phyloP scores from a whole-genome alignment of 2,888 invertebrate species.

The Ligdia adustata region DNA sequence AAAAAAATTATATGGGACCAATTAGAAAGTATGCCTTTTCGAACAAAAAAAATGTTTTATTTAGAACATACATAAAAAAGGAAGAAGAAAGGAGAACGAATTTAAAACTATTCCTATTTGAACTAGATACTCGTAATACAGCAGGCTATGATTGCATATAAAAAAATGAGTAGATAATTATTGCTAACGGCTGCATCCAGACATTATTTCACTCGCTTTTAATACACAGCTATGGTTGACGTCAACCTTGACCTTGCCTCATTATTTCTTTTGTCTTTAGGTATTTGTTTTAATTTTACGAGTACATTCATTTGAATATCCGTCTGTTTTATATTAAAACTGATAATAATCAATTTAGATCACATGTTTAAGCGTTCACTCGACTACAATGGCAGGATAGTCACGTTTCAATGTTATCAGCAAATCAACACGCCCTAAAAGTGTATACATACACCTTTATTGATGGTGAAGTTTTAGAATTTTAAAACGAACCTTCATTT shows the following conservation, averaged over 20 bases:
- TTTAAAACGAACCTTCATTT: constrained; percentile 22
- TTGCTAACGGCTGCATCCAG: no score
- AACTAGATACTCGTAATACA: no score
- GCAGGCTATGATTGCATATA: no score
- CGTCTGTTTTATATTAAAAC: constrained; percentile 20
- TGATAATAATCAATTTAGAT: constrained; percentile 23
- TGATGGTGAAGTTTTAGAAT: constrained; percentile 13
- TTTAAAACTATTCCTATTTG: no score
- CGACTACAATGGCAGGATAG: constrained; percentile 23
- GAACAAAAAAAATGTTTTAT: no score
- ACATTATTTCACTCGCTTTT: constrained; percentile 5
- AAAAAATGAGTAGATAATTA: no score
- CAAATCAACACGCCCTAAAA: constrained; percentile 34
- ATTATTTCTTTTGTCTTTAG: constrained; percentile 18
- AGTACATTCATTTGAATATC: constrained; percentile 13
- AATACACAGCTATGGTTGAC: constrained; percentile 16
- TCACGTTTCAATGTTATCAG: constrained; percentile 30
- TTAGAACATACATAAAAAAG: no score
- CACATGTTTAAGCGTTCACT: constrained; percentile 14
- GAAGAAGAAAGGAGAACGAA: no score
- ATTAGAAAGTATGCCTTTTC: no score
- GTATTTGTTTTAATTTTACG: no score
- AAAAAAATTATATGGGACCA: no score
- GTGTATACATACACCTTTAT: constrained; percentile 29
- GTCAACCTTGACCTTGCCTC: constrained; percentile 28